Evolutionary conservation across 2,888 invertebrate species (phyloP), one percentile per base, ranked within the genome.

Genomic region (Diarsia rubi): DNA sequence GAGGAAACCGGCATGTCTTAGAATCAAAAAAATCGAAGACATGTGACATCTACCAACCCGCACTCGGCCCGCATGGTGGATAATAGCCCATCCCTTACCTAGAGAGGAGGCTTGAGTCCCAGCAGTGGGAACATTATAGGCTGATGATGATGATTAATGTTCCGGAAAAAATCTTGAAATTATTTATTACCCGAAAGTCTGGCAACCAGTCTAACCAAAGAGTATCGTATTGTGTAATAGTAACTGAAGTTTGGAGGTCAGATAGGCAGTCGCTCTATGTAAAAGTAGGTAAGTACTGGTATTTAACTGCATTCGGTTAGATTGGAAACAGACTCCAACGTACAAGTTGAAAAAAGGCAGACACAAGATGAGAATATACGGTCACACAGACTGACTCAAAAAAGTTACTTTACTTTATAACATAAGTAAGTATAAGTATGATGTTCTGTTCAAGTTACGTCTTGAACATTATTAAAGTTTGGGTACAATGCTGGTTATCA

Each of bases 381-480:
- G 24, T 27, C 24, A 27, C 8, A 57, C 54, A 27, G 54, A 57
- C 54, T 8, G 16, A 57, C 54, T 27, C 3, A 57, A 27, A 57
- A 57, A 24, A 52, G n/a, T 54, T 5, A 54, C 24, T 54, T 54
- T 54, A 24, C 24, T 24, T 24, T 24, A 54, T 24, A 54, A 14
- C 1, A 6, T 24, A 24, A 54, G 16, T 67, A 47, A 49, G 54
- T 69, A 52, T 78, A 52, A 19, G 62, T 62, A 47, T 27, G 31
- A 27, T 54, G 21, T 64, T 57, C 0, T 69, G 47, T 24, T 47
- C 27, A 52, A 70, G 54, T 60, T 73, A 70, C 60, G 27, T 69
- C 45, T 67, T 69, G 45, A 45, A 79, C 78, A 60, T 74, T 31
- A 44, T 67, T 44, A 45, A 8, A 19, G 19, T 47, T 8, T 31